Base-by-base conservation (phyloP, 2,113 vertebrate species). In the Calidris pygmaea region DNA sequence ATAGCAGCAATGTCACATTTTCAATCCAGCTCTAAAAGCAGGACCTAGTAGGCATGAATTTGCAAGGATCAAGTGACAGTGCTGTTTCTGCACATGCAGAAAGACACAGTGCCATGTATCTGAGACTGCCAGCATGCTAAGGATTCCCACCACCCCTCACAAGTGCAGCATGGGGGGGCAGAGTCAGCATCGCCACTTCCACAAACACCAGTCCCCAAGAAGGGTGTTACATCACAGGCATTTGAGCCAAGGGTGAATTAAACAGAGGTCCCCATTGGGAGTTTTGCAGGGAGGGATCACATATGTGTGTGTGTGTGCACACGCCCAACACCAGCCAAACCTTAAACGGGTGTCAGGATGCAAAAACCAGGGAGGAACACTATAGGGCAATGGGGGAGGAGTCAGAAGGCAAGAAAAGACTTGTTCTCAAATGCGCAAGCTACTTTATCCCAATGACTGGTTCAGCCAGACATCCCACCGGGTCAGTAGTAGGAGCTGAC, bases 291-390 rank as follows among this genome's bases (percentile, higher is more conserved):
- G 7, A 82, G 4, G 32, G 22, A 67, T 73, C 9, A 37, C 14
- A 8, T 5, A 2, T 10, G 10, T 27, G 3, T 12, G 8, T 23
- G 3, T 17, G 3, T 0, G 1, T 17, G 21, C 2, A 5, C 13
- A 12, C 3, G 5, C 9, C 29, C 52, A 29, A 15, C 0, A 1
- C 5, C 50, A 80, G 29, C 16, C 63, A n/a, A 91, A 55, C 7
- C 3, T n/a, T 41, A 68, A 8, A 35, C 3, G 9, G 2, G 10
- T 37, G 26, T 88, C 41, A 56, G 48, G 23, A 48, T 72, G 67
- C 18, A 63, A 80, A 79, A 81, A 19, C 1, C 18, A 37, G 29
- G 1, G 2, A 59, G 35, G 13, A 88, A 65, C 7, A 12, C 11
- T 30, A 23, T 8, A 47, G 23, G 20, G 9, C 17, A 82, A 43